Percentiles rank a stretch among this genome's conserved stretches.
Conservation (phyloP, 2,113 vertebrate species). For the Leucopsar rothschildi region DNA sequence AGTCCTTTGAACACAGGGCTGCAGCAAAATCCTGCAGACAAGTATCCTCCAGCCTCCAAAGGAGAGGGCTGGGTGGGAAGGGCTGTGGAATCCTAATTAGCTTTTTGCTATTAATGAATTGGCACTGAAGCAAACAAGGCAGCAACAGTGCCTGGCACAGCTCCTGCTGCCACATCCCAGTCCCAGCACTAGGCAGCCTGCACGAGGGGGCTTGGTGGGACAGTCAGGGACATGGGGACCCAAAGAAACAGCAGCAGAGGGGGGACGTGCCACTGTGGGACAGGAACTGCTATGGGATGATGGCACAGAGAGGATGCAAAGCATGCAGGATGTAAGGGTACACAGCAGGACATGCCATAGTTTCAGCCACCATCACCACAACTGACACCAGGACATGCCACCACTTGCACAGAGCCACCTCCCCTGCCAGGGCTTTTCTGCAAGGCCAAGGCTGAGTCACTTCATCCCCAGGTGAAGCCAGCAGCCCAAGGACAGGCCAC, state of each 20-base stretch:
- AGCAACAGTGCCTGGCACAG: background rate
- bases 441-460: background rate
- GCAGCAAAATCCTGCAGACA: background rate
- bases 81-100: slow-evolving; percentile 56
- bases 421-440: background rate
- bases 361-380: background rate
- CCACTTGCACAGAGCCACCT: background rate
- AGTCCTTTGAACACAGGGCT: background rate
- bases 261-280: accelerated
- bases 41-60: background rate
- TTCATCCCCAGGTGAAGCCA: background rate
- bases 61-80: background rate
- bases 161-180: background rate
- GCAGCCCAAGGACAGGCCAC: background rate
- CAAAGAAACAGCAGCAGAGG: background rate
- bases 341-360: accelerated
- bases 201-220: background rate
- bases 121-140: background rate
- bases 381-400: background rate
- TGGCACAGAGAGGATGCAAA: background rate
- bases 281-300: background rate
- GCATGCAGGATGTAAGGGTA: background rate
- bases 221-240: background rate
- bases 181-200: accelerated
- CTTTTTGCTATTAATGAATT: slow-evolving; percentile 30